Base-by-base conservation (phyloP, 2,113 vertebrate genomes). In the Ptilonorhynchus violaceus region DNA sequence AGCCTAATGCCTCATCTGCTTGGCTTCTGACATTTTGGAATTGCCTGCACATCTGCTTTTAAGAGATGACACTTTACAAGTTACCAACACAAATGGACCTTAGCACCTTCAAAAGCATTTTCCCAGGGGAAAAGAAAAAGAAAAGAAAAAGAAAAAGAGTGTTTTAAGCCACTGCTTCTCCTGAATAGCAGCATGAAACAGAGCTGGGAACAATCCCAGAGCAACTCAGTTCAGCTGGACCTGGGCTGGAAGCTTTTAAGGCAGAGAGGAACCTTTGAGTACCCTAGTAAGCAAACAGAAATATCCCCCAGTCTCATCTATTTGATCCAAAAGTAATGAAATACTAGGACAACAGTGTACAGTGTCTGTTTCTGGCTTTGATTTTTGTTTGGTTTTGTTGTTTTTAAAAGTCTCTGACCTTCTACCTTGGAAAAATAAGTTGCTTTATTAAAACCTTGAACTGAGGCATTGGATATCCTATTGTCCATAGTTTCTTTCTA, bases 1-100 rank as follows among this genome's bases (percentile, higher is more conserved):
- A 68, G 9, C 24, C 12, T 37, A 35, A 68, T 49, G 25, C 22
- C n/a, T 35, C 24, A 28, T 27, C 24, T 35, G 12, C 17, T 68
- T 35, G 33, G 13, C 17, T 49, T 68, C 24, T 4, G 3, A 10
- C 33, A 49, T 49, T 35, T 68, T 27, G 12, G 33, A 46, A 49
- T 68, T 68, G n/a, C 44, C 25, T 68, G 24, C 24, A 53, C 28
- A 28, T 39, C 24, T 53, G 16, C 5, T 39, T 13, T 89, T 75
- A 14, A 14, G 37, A 74, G 10, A 7, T 24, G 28, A 17, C 47
- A 28, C 9, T 68, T 47, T 47, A 53, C 68, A 82, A 47, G 16
- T 6, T 3, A 60, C 2, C 46, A 53, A 41, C 4, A 25, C 4
- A 0, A 0, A 8, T 30, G 20, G 14, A 41, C 4, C 7, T 7